Evolutionary conservation across 2,888 invertebrate species (phyloP).

Genomic region (Pristionchus entomophagus): DNA sequence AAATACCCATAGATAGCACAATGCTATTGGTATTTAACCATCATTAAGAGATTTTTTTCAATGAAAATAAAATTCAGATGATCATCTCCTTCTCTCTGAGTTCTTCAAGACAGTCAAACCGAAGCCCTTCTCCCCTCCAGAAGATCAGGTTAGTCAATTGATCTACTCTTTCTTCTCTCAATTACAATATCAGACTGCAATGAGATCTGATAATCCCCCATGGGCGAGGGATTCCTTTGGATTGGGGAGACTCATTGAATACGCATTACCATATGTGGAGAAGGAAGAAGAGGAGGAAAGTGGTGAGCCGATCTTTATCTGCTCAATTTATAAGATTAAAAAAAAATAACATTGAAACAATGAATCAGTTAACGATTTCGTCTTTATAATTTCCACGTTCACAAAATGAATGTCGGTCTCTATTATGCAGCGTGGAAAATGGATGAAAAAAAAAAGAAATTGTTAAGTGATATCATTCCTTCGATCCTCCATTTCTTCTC

Average conservation of each 20-base stretch:
- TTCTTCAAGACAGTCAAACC: slow-evolving; percentile 41
- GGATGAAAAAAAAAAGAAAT: too few species aligned
- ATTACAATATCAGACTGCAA: neutral
- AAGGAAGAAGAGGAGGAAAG: slow-evolving; percentile 17
- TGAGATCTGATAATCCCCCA: slow-evolving; percentile 26
- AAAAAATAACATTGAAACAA: too few species aligned
- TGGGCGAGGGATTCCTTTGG: slow-evolving; percentile 47
- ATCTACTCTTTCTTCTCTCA: neutral
- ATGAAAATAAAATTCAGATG: neutral
- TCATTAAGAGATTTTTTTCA: too few species aligned
- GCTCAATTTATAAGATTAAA: too few species aligned
- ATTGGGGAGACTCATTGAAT: slow-evolving; percentile 40
- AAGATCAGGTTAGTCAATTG: slow-evolving; percentile 26
- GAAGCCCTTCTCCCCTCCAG: slow-evolving; percentile 35
- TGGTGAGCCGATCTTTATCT: neutral
- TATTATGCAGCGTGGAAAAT: too few species aligned
- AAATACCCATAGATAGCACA: too few species aligned
- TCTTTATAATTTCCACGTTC: too few species aligned
- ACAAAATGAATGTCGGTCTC: neutral
- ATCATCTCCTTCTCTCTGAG: slow-evolving; percentile 40
- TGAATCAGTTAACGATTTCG: too few species aligned
- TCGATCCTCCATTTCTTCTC: neutral
- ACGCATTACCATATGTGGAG: neutral
- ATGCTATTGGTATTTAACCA: neutral
- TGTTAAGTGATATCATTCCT: slow-evolving; percentile 12